Evolutionary conservation across 2,888 invertebrate species (phyloP), one percentile per base, ranked within the genome.

Genomic region (Drosophila robusta): DNA sequence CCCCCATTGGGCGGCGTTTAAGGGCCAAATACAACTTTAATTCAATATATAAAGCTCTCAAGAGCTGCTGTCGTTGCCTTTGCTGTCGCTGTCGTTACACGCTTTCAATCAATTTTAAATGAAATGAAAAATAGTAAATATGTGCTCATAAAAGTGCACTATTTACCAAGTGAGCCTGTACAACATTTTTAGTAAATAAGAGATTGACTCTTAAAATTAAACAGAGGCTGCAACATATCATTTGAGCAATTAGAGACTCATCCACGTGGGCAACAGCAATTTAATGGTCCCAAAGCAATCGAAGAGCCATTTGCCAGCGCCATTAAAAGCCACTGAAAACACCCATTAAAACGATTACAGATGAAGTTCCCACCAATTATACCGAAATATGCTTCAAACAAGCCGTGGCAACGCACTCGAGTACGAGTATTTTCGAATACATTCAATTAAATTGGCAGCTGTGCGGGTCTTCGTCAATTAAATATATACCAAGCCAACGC

Each of bases 251-350:
- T 76, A 76, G 65, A 14, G 44, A 18, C 47, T 51, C 46, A 54
- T 50, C 22, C 45, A 66, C 57, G 38, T 58, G 54, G 44, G 34
- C 42, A 38, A 29, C 38, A 42, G 56, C 79, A 57, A 75, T 79
- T 82, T 75, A 85, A 79, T 79, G 79, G 58, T 58, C 63, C 46
- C 32, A 51, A 63, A 82, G 63, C 87, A 84, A 74, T 78, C 49
- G 65, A 64, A 78, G 56, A 81, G 54, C 87, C 69, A 87, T 80
- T 83, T 60, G 61, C 61, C 49, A 68, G 65, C 41, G 66, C 78
- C 73, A 80, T 75, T 87, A 87, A 87, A 84, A 74, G 67, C 61
- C 81, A 84, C 46, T 80, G 77, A 81, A 85, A 81, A 78, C 65
- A 70, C 57, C 74, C 84, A 87, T 87, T 84, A 87, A 80, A 78